phyloP scores from a whole-genome alignment of 2,797 vertebrate species.

The Hipposideros larvatus region DNA sequence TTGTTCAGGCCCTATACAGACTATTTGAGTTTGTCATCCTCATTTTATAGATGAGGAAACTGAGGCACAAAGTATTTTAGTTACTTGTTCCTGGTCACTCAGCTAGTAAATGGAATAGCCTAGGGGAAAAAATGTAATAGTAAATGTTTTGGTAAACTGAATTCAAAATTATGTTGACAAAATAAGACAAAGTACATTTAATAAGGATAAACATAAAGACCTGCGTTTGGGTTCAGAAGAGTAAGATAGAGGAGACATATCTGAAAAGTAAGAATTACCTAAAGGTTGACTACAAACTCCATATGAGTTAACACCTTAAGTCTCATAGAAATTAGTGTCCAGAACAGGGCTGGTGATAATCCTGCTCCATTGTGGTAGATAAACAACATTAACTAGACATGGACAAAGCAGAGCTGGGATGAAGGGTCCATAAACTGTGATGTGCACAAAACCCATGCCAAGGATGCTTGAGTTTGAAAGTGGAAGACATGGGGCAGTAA shows the following conservation, averaged over 20 bases:
- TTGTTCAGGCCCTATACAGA: background rate
- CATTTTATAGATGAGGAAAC: slow-evolving; percentile 29
- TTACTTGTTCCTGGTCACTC: background rate
- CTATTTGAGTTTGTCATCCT: background rate
- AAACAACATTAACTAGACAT: background rate
- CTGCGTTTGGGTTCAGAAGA: background rate
- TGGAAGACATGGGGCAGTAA: background rate
- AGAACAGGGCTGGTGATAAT: background rate
- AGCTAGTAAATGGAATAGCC: slow-evolving; percentile 1
- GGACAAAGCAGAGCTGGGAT: background rate
- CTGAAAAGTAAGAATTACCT: background rate
- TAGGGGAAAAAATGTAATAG: slow-evolving; percentile 14
- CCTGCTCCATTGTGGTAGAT: background rate
- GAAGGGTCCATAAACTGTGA: background rate
- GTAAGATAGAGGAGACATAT: background rate
- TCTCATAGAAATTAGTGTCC: background rate
- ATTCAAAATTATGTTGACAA: slow-evolving; percentile 45
- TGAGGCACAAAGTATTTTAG: slow-evolving; percentile 13
- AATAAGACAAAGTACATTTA: slow-evolving; percentile 36
- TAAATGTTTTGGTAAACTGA: slow-evolving; percentile 18
- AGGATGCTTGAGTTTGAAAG: background rate
- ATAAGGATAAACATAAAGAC: background rate
- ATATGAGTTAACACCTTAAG: background rate
- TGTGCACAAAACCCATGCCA: background rate
- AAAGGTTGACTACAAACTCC: background rate